Evolutionary conservation across 2,113 vertebrate species (phyloP).

Genomic region (Oncorhynchus clarkii): DNA sequence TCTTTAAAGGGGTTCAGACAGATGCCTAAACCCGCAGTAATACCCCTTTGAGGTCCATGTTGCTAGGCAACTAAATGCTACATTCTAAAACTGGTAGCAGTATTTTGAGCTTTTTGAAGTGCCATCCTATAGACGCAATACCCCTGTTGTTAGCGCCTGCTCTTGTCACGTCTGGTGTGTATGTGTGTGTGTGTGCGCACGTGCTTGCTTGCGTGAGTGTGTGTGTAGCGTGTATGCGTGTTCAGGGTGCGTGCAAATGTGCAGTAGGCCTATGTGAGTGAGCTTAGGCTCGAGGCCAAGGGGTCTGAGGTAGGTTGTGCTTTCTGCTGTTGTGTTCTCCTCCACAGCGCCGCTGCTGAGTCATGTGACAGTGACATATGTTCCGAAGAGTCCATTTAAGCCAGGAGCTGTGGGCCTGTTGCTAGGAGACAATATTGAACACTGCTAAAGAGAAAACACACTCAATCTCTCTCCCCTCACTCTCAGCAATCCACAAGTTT

Average conservation of each 20-base stretch:
- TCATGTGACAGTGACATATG: not conserved
- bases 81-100: slow-evolving; percentile 21
- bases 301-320: not conserved
- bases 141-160: not conserved
- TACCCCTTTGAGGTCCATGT: slow-evolving; percentile 54
- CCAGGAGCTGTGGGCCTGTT: not conserved
- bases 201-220: not conserved
- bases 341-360: not conserved
- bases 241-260: too few species aligned
- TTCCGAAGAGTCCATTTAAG: not conserved
- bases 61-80: slow-evolving; percentile 68
- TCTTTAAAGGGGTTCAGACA: slow-evolving; percentile 7
- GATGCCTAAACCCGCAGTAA: slow-evolving; percentile 43
- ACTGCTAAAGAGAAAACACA: not conserved
- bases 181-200: not conserved
- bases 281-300: not conserved
- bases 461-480: not conserved
- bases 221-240: not conserved
- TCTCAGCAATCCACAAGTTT: slow-evolving; percentile 73
- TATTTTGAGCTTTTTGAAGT: slow-evolving; percentile 51
- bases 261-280: not conserved
- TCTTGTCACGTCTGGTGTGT: not conserved
- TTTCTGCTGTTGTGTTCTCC: not conserved
- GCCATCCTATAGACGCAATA: not conserved
- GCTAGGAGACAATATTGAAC: not conserved